Conservation (phyloP, 2,888 invertebrate genomes). For the Nomada ruficornis region DNA sequence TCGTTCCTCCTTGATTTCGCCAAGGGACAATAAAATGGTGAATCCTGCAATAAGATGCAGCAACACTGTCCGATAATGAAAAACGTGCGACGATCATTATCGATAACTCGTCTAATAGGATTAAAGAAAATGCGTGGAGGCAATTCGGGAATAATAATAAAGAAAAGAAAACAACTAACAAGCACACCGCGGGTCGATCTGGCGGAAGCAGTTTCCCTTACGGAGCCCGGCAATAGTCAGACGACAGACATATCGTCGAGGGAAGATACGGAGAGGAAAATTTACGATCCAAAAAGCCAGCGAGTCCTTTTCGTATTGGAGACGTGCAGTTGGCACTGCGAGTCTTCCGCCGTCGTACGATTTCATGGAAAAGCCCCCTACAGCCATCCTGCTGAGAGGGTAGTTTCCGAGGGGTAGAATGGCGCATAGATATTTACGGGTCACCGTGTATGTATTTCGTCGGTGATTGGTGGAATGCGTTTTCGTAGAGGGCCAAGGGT, state of each 20-base stretch:
- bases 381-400: slow-evolving; percentile 51
- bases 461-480: slow-evolving; percentile 55
- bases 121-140: too few species aligned
- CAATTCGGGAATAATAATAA: neutral
- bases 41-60: neutral
- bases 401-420: slow-evolving; percentile 48
- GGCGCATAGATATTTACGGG: slow-evolving; percentile 48
- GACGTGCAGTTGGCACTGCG: slow-evolving; percentile 49
- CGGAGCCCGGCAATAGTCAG: slow-evolving; percentile 30
- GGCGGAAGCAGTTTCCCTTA: slow-evolving; percentile 35
- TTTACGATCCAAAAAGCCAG: slow-evolving; percentile 40
- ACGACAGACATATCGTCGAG: slow-evolving; percentile 14
- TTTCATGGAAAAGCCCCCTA: slow-evolving; percentile 20
- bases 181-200: neutral
- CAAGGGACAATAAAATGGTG: neutral
- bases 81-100: neutral
- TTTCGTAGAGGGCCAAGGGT: slow-evolving; percentile 32
- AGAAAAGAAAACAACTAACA: too few species aligned
- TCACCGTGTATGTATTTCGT: slow-evolving; percentile 49
- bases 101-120: too few species aligned
- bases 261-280: slow-evolving; percentile 26
- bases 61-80: neutral
- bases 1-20: neutral
- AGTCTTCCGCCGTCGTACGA: slow-evolving; percentile 8
- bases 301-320: slow-evolving; percentile 11